Conservation (phyloP, 2,888 invertebrate genomes). For the Dicranocentrus wangi region DNA sequence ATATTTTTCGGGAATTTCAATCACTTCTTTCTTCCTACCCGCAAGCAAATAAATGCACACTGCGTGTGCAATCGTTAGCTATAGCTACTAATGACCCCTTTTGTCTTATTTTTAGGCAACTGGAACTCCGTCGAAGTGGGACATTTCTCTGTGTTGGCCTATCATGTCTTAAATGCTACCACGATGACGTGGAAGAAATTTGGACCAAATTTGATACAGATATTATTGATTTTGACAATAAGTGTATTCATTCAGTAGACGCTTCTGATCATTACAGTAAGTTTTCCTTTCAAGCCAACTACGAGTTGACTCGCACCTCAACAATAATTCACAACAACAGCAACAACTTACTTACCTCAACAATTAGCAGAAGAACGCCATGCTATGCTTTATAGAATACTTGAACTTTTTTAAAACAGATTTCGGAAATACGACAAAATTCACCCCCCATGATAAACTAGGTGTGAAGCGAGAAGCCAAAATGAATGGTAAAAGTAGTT, state of each 20-base stretch:
- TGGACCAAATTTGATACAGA: slow-evolving; percentile 46
- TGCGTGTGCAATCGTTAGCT: too few relatives aligned
- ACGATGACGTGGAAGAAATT: slow-evolving; percentile 17
- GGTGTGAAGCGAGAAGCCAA: background rate
- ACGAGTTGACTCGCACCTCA: background rate
- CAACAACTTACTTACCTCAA: background rate
- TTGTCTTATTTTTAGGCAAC: slow-evolving; percentile 34
- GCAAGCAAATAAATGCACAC: too few relatives aligned
- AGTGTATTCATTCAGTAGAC: slow-evolving; percentile 14
- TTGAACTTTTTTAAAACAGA: too few relatives aligned
- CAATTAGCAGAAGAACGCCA: too few relatives aligned
- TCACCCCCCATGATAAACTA: slow-evolving; percentile 17
- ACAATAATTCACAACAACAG: background rate
- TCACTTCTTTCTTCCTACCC: too few relatives aligned
- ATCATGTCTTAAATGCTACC: slow-evolving; percentile 32
- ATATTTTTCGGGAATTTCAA: too few relatives aligned
- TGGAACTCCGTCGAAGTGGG: slow-evolving; percentile 36
- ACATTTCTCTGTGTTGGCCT: slow-evolving; percentile 18
- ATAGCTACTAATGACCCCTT: too few relatives aligned
- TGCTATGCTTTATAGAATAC: too few relatives aligned
- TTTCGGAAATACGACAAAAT: slow-evolving; percentile 26
- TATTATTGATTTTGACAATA: slow-evolving; percentile 34
- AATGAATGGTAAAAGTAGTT: slow-evolving; percentile 1
- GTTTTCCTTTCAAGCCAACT: background rate
- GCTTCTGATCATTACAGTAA: slow-evolving; percentile 17